phyloP scores from a whole-genome alignment of 1,140 invertebrate genomes.

The Limonius californicus region DNA sequence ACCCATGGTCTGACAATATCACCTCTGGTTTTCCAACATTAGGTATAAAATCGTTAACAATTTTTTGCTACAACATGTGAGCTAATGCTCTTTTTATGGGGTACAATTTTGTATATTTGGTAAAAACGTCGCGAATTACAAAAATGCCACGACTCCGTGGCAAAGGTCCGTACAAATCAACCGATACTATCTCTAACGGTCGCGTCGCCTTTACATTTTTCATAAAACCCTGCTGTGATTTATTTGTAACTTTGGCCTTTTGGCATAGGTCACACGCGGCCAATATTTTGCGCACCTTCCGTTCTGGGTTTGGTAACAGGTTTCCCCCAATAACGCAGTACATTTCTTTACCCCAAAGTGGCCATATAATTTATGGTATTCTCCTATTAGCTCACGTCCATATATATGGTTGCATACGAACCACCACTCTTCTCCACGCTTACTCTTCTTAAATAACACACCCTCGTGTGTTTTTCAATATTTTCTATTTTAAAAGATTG shows the following conservation, averaged over 20 bases:
- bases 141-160: background rate
- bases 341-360: background rate
- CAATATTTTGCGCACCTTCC: too few relatives aligned
- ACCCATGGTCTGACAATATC: background rate
- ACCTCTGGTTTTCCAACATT: background rate
- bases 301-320: too few relatives aligned
- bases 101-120: background rate
- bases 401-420: background rate
- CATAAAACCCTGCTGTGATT: background rate
- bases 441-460: conserved; percentile 3
- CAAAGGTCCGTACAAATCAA: background rate
- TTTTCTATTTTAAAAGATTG: too few relatives aligned
- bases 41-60: too few relatives aligned
- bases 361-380: background rate
- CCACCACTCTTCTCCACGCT: background rate
- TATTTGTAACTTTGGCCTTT: background rate
- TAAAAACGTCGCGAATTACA: background rate
- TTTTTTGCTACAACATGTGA: background rate
- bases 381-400: background rate
- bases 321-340: background rate
- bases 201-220: background rate
- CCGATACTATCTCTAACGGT: background rate
- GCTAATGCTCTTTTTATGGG: background rate
- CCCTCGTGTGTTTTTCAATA: background rate
- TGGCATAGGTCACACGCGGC: background rate